Evolutionary conservation across 2,888 invertebrate genomes (phyloP).

Genomic region (Caenorhabditis sinica): DNA sequence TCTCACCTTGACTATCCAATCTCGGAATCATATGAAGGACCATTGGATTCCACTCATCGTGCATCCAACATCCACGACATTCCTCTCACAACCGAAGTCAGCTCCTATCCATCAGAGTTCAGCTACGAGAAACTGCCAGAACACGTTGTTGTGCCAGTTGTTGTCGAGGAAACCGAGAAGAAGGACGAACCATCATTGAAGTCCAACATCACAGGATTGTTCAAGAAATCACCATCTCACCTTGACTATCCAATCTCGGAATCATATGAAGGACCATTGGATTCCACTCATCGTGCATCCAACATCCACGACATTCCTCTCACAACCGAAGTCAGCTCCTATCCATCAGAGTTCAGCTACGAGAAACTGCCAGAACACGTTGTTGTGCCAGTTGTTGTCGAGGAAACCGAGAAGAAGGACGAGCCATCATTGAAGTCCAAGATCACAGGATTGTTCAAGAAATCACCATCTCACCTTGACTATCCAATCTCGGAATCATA

Average conservation of each 20-base stretch:
- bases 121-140: constrained; percentile 46
- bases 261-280: constrained; percentile 61
- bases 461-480: constrained; percentile 68
- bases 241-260: constrained; percentile 73
- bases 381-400: constrained; percentile 14
- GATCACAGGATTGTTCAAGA: constrained; percentile 66
- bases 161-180: background rate
- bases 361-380: constrained; percentile 61
- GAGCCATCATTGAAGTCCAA: constrained; percentile 41
- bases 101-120: constrained; percentile 65
- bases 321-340: constrained; percentile 62
- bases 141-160: constrained; percentile 21
- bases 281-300: constrained; percentile 47
- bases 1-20: constrained; percentile 42
- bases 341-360: constrained; percentile 64
- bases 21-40: constrained; percentile 62
- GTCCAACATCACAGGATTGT: constrained; percentile 25
- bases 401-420: constrained; percentile 48
- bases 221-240: constrained; percentile 70
- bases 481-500: constrained; percentile 71
- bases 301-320: constrained; percentile 68
- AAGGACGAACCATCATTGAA: constrained; percentile 6
- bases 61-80: constrained; percentile 64
- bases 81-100: constrained; percentile 70
- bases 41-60: constrained; percentile 56